These are phyloP conservation scores for Platycercus adscitus DNA, from an alignment of 2,113 vertebrate genomes.

Conservation along the genomic window DNA sequence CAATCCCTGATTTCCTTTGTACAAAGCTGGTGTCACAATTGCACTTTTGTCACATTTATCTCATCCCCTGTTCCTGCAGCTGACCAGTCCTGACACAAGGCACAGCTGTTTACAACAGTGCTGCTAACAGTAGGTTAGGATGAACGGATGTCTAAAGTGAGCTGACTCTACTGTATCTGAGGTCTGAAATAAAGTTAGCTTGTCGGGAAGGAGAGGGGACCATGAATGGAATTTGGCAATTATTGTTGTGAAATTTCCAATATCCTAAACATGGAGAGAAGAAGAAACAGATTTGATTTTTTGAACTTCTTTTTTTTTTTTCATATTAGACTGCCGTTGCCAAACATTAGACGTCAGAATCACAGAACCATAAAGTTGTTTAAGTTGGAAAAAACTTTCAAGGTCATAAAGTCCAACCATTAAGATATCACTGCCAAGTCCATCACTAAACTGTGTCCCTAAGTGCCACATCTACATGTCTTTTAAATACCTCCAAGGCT, in stretches of 20 bases:
- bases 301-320: neutral
- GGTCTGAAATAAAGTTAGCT: neutral
- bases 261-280: neutral
- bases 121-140: neutral
- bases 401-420: neutral
- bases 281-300: neutral
- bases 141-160: neutral
- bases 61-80: neutral
- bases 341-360: neutral
- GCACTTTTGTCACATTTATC: neutral
- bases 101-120: slow-evolving; percentile 20
- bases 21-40: neutral
- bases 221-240: neutral
- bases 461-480: neutral
- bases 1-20: neutral
- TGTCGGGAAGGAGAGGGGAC: neutral
- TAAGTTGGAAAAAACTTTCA: neutral
- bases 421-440: neutral
- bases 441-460: neutral
- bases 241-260: slow-evolving; percentile 31
- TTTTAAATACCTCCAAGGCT: neutral
- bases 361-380: neutral
- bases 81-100: neutral
- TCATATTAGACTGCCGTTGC: neutral
- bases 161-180: neutral